Conservation (phyloP, 30 jellyfish, hydroid and myxozoan species). For the Aurelia sp. region DNA sequence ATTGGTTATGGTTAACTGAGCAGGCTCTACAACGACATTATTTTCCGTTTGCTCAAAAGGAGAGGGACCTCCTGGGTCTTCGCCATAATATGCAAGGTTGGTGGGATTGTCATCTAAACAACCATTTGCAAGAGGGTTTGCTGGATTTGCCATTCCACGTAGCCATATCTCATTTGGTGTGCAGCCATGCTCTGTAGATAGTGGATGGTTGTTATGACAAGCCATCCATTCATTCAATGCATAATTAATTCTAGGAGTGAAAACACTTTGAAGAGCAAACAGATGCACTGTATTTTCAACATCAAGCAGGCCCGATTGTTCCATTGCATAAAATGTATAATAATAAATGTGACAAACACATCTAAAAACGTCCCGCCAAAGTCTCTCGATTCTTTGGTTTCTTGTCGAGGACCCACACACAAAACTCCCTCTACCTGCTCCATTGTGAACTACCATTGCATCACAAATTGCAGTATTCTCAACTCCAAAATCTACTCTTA, state of each 20-base stretch:
- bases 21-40: slow-evolving; percentile 26
- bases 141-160: slow-evolving; percentile 33
- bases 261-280: slow-evolving; percentile 39
- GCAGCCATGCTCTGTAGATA: slow-evolving; percentile 16
- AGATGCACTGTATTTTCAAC: slow-evolving; percentile 19
- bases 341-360: slow-evolving; percentile 49
- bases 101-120: background rate
- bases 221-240: slow-evolving; percentile 25
- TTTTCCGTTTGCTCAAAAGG: slow-evolving; percentile 1
- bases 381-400: slow-evolving; percentile 52
- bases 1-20: background rate
- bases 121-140: slow-evolving; percentile 26
- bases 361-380: slow-evolving; percentile 65
- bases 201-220: slow-evolving; percentile 9
- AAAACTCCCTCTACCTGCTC: slow-evolving; percentile 53
- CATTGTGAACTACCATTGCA: slow-evolving; percentile 41
- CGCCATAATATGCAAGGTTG: slow-evolving; percentile 4
- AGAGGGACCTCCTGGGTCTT: slow-evolving; percentile 15
- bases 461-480: slow-evolving; percentile 12
- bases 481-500: slow-evolving; percentile 50
- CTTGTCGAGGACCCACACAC: slow-evolving; percentile 33
- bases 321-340: slow-evolving; percentile 29
- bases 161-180: slow-evolving; percentile 24
- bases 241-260: slow-evolving; percentile 2
- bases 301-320: slow-evolving; percentile 23